phyloP scores from a whole-genome alignment of 2,797 vertebrate species.

The Sciurus vulgaris region DNA sequence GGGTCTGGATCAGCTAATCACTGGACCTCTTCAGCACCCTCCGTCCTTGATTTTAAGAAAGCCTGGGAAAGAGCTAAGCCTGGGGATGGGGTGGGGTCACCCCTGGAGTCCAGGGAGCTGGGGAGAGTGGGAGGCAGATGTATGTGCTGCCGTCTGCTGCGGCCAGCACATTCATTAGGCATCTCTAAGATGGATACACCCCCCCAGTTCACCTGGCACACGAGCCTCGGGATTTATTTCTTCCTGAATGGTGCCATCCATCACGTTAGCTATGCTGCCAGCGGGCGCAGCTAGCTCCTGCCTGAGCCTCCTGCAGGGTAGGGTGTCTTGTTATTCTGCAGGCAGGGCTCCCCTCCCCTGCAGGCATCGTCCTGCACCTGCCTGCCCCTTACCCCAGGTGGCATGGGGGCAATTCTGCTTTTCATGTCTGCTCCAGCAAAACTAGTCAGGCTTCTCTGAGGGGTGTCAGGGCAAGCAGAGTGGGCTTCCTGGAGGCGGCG shows the following conservation, averaged over 20 bases:
- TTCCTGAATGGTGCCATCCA: slow-evolving; percentile 81
- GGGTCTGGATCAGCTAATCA: neutral
- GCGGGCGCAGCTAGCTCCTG: rapidly evolving
- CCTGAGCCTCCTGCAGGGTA: slow-evolving; percentile 2
- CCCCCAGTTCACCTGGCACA: slow-evolving; percentile 82
- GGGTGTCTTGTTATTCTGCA: neutral
- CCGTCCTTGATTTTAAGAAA: neutral
- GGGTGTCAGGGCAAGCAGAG: neutral
- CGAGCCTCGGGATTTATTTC: slow-evolving; percentile 85
- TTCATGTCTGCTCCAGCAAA: neutral
- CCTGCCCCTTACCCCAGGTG: neutral
- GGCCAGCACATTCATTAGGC: slow-evolving; percentile 85
- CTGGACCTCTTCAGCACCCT: neutral
- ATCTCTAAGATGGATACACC: slow-evolving; percentile 86
- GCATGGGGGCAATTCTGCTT: neutral
- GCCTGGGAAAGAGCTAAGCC: slow-evolving; percentile 70
- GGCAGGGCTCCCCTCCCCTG: neutral
- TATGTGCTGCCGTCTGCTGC: slow-evolving; percentile 68
- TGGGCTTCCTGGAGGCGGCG: neutral
- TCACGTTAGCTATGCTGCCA: slow-evolving; percentile 69
- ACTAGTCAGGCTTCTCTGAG: neutral
- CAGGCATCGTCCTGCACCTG: neutral
- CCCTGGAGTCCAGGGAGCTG: neutral
- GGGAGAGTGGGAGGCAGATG: slow-evolving; percentile 79
- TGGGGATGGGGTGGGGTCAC: slow-evolving; percentile 14